These are phyloP conservation scores for Rhabdomys dilectus DNA, from an alignment of 2,113 vertebrate species.

Conservation along the genomic window DNA sequence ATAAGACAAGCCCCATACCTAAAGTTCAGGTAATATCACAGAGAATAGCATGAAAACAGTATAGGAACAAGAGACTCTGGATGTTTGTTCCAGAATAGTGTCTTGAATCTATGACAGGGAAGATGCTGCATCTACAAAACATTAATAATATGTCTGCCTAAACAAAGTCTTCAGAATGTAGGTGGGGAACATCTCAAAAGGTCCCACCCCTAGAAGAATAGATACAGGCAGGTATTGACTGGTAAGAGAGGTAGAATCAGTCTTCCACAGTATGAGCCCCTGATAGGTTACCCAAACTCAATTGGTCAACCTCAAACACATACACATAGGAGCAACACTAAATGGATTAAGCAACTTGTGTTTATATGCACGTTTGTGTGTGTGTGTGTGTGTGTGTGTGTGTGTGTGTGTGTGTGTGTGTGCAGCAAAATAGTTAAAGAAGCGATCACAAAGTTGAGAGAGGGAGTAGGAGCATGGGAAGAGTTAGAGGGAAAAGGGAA, in stretches of 20 bases:
- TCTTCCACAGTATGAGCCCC: not conserved
- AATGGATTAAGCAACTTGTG: not conserved
- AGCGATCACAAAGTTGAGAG: not conserved
- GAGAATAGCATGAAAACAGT: not conserved
- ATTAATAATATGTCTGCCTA: not conserved
- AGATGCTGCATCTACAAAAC: not conserved
- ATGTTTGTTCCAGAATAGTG: not conserved
- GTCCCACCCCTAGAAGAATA: not conserved
- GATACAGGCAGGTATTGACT: not conserved
- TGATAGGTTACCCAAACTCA: not conserved
- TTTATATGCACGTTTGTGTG: not conserved
- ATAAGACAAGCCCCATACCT: not conserved
- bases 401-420: not conserved
- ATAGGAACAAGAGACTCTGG: not conserved
- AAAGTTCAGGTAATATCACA: not conserved
- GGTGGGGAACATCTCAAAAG: not conserved
- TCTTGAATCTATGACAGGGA: not conserved
- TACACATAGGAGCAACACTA: not conserved
- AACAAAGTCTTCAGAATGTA: not conserved
- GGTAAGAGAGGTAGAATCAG: not conserved
- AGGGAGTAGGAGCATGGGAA: not conserved
- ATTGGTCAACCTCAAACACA: not conserved
- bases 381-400: not conserved
- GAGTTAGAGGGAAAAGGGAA: not conserved
- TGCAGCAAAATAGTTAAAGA: not conserved